A percentile compares a stretch with the other conserved stretches of the same genome.
Evolutionary conservation across 2,797 vertebrate genomes (phyloP).

Genomic region (Nannoperca australis): DNA sequence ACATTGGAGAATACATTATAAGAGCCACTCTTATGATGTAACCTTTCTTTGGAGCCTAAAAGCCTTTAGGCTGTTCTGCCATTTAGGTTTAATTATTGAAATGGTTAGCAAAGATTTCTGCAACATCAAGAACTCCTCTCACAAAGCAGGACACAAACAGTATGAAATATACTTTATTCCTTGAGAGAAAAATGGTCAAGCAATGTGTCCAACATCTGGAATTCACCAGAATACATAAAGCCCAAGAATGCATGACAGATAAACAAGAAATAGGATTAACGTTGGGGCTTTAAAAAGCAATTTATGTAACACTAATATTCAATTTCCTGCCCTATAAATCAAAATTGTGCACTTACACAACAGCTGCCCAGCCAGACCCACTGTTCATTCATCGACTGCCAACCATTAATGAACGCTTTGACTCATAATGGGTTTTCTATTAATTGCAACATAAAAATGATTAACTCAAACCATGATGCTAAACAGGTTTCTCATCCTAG

Average conservation of each 20-base stretch:
- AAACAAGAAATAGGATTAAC: constrained; percentile 64
- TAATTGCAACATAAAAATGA: constrained; percentile 61
- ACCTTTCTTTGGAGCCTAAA: constrained; percentile 41
- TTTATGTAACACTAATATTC: constrained; percentile 68
- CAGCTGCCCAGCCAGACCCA: constrained; percentile 51
- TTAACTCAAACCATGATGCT: constrained; percentile 49
- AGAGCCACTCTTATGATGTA: constrained; percentile 27
- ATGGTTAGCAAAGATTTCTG: neutral
- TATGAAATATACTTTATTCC: constrained; percentile 65
- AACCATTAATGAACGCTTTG: constrained; percentile 44
- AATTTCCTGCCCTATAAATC: constrained; percentile 66
- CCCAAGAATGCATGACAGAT: constrained; percentile 40
- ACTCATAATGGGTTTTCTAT: constrained; percentile 51
- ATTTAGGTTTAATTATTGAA: constrained; percentile 26
- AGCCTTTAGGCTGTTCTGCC: constrained; percentile 16
- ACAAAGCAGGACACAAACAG: constrained; percentile 4
- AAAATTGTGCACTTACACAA: constrained; percentile 60
- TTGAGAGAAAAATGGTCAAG: neutral
- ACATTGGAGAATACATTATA: constrained; percentile 46
- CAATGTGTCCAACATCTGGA: constrained; percentile 17
- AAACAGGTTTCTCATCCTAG: constrained; percentile 22
- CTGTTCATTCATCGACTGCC: constrained; percentile 58
- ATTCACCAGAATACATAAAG: constrained; percentile 25
- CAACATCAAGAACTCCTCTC: neutral
- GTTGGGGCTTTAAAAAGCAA: constrained; percentile 53